Evolutionary conservation across 1,140 invertebrate species (phyloP), one percentile per base, ranked within the genome.

Genomic region (Drosophila pandora): DNA sequence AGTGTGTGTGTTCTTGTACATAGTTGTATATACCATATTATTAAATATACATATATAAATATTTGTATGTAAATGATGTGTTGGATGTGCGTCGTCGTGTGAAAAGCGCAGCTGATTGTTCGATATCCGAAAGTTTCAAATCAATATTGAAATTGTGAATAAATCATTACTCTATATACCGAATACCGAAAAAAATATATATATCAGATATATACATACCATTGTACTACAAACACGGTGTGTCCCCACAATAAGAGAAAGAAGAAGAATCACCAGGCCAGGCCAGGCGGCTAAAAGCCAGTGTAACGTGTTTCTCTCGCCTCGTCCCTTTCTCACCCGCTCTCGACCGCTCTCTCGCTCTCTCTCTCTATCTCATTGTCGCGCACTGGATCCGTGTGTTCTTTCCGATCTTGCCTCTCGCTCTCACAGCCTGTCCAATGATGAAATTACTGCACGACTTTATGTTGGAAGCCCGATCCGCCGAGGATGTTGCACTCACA

Each of bases 391-490:
- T 76, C 71, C 74, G 48, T 69, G 57, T 73, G 57, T 76, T 75
- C 77, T 77, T 67, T 56, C 43, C 41, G 63, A 50, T 79, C 25
- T 34, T 22, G 21, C 49, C 54, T 55, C 53, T 60, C 60, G 68
- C 61, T 75, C 75, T 48, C 68, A 41, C 61, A 67, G 72, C 68
- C 87, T 48, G 43, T 39, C 67, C 67, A 70, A 91, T 91, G 87
- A 91, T 91, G 90, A 90, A 90, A 90, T 80, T 91, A 79, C 81
- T 91, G 49, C 81, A 91, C 65, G 90, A 91, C 69, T 90, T 91
- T 47, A 89, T 91, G 63, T 84, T 91, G 76, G 79, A 91, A 63
- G 67, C 90, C 60, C 78, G 87, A 57, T 79, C 76, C 47, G 81
- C 78, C 53, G 90, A 91, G 78, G 90, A 91, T 80, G 69, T 91